These are phyloP conservation scores for Onychomys arenicola DNA, from an alignment of 2,797 vertebrate species.

Conservation along the genomic window DNA sequence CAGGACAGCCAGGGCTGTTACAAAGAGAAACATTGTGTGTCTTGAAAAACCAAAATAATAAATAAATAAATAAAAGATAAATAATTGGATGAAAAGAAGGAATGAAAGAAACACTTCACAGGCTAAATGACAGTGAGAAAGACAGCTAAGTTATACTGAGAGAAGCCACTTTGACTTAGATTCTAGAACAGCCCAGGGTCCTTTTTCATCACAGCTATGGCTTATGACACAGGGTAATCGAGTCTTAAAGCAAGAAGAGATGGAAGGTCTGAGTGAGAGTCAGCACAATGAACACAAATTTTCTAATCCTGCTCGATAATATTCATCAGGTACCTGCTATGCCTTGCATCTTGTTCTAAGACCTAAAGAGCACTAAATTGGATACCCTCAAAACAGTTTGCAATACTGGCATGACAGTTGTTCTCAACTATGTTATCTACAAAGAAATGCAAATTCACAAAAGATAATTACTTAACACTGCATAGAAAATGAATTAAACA, in stretches of 20 bases:
- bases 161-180: neutral
- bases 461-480: neutral
- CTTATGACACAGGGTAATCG: neutral
- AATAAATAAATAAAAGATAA: no score
- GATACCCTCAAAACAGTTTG: neutral
- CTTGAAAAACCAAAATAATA: neutral
- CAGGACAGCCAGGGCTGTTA: no score
- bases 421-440: neutral
- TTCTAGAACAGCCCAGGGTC: neutral
- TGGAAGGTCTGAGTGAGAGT: neutral
- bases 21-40: no score
- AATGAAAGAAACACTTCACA: neutral
- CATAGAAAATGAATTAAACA: slow-evolving; percentile 25
- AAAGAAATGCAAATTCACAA: slow-evolving; percentile 13
- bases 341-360: neutral
- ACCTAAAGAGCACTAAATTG: neutral
- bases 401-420: neutral
- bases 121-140: neutral
- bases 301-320: neutral
- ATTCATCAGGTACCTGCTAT: neutral
- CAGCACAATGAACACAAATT: neutral
- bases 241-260: neutral
- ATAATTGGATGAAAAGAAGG: no score
- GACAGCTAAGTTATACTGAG: neutral
- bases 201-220: neutral